Evolutionary conservation across 2,113 vertebrate genomes (phyloP), one percentile per base, ranked within the genome.

Genomic region (Cebus imitator): DNA sequence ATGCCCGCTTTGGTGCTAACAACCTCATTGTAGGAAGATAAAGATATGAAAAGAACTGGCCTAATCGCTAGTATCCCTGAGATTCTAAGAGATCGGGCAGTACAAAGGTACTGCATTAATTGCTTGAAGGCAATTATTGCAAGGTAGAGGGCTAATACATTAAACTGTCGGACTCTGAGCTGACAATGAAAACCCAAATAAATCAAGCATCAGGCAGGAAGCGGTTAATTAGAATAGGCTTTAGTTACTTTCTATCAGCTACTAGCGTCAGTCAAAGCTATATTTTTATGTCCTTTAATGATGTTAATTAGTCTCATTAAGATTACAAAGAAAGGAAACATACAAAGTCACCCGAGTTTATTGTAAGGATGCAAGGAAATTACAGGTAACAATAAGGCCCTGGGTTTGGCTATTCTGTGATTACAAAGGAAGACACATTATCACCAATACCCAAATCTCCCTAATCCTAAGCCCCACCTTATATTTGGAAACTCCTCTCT

Each of bases 251-350:
- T 40, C 43, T 72, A 3, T 55, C 18, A 16, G n/a, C 52, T 64
- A 27, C 58, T 8, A n/a, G 80, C 21, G n/a, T 43, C 7, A 66
- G 70, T 64, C 25, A 75, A 90, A 58, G 92, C 76, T 85, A 18
- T 85, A 82, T 85, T 88, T 93, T 73, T 21, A 81, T 84, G 66
- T 94, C 40, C 25, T 35, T 35, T 82, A 50, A 57, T 93, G 79
- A 78, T 57, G 91, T 83, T 93, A 93, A 95, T 88, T 66, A 87
- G 55, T 70, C n/a, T 96, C 0, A 40, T 94, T 93, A 93, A 23
- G 64, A 75, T 91, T 58, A 94, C 58, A 95, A 57, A 97, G 86
- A 86, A 73, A 78, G 20, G 27, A 68, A 11, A 72, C 48, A 32
- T 37, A 17, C 43, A 50, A 50, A 91, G 37, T 50, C 25, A 3